Conservation (phyloP, 2,797 vertebrate species). For the Paguma larvata region DNA sequence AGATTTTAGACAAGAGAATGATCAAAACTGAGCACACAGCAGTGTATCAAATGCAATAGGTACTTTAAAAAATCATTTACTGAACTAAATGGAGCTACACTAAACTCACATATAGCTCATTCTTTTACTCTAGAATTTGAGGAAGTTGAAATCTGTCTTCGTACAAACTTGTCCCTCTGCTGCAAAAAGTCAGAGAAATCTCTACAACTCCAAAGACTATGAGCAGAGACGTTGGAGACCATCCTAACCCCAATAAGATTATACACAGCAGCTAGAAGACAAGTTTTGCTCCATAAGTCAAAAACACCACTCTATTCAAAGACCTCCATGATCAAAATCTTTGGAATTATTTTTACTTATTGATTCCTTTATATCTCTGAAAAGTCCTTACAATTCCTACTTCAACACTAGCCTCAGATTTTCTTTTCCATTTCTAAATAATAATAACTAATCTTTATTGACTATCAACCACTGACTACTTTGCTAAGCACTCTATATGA, state of each 20-base stretch:
- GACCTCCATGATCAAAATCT: not conserved
- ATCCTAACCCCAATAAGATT: not conserved
- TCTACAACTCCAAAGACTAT: not conserved
- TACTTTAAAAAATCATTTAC: conserved; percentile 27
- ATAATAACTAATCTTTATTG: not conserved
- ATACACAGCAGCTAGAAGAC: not conserved
- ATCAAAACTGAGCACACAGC: conserved; percentile 14
- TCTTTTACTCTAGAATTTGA: conserved; percentile 42
- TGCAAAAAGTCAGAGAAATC: conserved; percentile 16
- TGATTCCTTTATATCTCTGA: conserved; percentile 21
- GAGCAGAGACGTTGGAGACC: not conserved
- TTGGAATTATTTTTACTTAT: conserved; percentile 18
- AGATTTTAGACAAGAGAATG: conserved; percentile 60
- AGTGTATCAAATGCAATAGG: not conserved
- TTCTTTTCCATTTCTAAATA: conserved; percentile 29
- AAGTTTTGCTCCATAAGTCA: not conserved
- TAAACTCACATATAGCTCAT: conserved; percentile 5
- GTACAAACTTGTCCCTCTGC: not conserved
- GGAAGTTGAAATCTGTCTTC: not conserved
- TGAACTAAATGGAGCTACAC: not conserved
- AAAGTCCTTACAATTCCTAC: conserved; percentile 2
- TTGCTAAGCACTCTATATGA: not conserved
- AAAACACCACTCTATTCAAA: not conserved
- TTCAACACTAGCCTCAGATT: not conserved
- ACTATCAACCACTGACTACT: not conserved